phyloP scores from a whole-genome alignment of 35 echinoderm and acorn worm species.

The Ptychodera flava region DNA sequence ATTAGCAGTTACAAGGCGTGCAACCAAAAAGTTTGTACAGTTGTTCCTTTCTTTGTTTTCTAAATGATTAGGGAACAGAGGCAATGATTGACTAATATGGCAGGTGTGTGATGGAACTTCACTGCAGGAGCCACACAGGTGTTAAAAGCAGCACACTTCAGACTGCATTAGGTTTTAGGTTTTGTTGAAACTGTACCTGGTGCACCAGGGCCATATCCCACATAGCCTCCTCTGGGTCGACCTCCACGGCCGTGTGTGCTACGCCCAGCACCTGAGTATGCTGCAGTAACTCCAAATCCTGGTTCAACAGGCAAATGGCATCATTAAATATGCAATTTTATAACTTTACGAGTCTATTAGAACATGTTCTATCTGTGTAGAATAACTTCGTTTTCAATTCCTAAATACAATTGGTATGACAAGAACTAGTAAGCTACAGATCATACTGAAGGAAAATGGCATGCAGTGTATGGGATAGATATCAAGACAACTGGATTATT shows the following conservation, averaged over 20 bases:
- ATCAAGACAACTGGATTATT: too few species aligned
- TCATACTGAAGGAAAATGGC: too few species aligned
- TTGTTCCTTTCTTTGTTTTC: background rate
- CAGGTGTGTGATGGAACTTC: background rate
- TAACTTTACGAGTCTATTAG: too few species aligned
- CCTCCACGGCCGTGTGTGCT: background rate
- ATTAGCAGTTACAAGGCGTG: background rate
- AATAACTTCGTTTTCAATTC: too few species aligned
- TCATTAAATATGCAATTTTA: background rate
- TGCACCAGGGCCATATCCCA: background rate
- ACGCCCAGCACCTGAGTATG: background rate
- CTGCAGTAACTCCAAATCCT: background rate
- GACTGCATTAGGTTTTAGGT: background rate
- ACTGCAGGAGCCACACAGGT: background rate
- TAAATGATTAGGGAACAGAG: background rate
- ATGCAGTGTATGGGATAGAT: too few species aligned
- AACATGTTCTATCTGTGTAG: too few species aligned
- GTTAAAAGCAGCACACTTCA: background rate
- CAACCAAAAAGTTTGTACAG: background rate
- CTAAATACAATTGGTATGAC: too few species aligned
- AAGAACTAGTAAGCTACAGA: too few species aligned
- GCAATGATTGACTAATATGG: too few species aligned
- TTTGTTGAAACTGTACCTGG: background rate
- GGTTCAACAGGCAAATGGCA: background rate
- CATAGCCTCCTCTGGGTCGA: background rate